phyloP scores from a whole-genome alignment of 2,888 invertebrate genomes.

The Tholera decimalis region DNA sequence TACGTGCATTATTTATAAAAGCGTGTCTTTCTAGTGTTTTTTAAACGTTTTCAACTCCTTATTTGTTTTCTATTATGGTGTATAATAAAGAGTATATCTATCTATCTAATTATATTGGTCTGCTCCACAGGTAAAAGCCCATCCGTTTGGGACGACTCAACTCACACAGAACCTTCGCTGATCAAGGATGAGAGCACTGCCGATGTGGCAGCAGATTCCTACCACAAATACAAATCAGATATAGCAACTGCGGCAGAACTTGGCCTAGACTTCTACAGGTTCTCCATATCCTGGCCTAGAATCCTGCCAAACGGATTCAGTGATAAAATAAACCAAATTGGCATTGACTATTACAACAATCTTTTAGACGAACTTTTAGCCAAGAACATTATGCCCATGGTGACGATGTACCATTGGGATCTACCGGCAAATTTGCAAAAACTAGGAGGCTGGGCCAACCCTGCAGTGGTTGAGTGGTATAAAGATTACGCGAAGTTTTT shows the following conservation, averaged over 20 bases:
- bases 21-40: too few species aligned
- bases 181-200: constrained; percentile 82
- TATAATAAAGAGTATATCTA: not conserved
- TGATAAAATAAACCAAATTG: constrained; percentile 89
- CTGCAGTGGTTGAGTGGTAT: constrained; percentile 89
- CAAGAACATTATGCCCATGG: constrained; percentile 91
- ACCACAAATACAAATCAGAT: constrained; percentile 91
- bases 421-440: constrained; percentile 90
- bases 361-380: constrained; percentile 91
- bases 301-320: constrained; percentile 92
- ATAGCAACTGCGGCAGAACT: constrained; percentile 84
- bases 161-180: constrained; percentile 72
- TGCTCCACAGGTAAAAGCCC: constrained; percentile 88
- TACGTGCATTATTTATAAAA: too few species aligned
- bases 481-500: constrained; percentile 90
- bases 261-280: constrained; percentile 89
- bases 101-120: constrained; percentile 1
- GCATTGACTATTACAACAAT: constrained; percentile 92
- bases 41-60: too few species aligned
- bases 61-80: too few species aligned
- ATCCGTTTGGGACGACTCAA: constrained; percentile 90
- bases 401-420: constrained; percentile 93
- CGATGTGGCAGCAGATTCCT: constrained; percentile 93
- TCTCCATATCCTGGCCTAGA: constrained; percentile 93
- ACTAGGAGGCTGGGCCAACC: constrained; percentile 92